Conservation (phyloP, 2,113 vertebrate genomes). For the Corythaeola cristata region DNA sequence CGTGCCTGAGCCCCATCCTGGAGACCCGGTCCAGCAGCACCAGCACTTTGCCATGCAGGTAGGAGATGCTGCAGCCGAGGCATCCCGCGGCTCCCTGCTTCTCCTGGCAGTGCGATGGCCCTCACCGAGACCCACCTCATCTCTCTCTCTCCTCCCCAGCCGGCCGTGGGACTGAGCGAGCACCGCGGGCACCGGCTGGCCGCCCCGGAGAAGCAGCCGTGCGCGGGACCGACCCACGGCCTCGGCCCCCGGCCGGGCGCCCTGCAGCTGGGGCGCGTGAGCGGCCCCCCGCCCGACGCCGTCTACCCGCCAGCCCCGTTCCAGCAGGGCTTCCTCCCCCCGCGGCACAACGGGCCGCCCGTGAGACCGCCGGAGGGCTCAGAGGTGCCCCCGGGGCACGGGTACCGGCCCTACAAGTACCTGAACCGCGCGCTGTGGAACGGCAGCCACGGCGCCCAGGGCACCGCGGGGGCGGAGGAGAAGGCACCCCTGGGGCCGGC, state of each 20-base stretch:
- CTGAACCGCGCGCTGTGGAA: slow-evolving; percentile 84
- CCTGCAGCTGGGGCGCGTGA: slow-evolving; percentile 78
- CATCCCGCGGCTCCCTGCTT: accelerated
- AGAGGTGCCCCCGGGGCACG: slow-evolving; percentile 68
- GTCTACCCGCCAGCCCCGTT: slow-evolving; percentile 80
- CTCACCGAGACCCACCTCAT: not conserved
- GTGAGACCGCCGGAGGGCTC: slow-evolving; percentile 56
- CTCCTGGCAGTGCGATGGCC: accelerated
- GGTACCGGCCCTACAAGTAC: slow-evolving; percentile 83
- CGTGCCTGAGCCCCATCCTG: slow-evolving; percentile 79
- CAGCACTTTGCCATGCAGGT: slow-evolving; percentile 88
- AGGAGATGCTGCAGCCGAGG: not conserved
- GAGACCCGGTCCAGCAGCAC: slow-evolving; percentile 77
- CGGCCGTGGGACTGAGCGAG: slow-evolving; percentile 76
- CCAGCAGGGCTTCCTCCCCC: slow-evolving; percentile 76
- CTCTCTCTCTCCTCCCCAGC: slow-evolving; percentile 57
- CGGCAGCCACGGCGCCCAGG: slow-evolving; percentile 77
- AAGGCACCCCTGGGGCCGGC: slow-evolving; percentile 56
- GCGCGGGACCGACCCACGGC: slow-evolving; percentile 80
- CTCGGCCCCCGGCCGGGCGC: slow-evolving; percentile 80
- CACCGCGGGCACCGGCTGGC: slow-evolving; percentile 79
- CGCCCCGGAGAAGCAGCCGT: slow-evolving; percentile 74
- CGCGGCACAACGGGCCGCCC: slow-evolving; percentile 71
- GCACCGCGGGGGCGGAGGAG: slow-evolving; percentile 64
- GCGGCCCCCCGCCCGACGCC: slow-evolving; percentile 78